Conservation (phyloP, 2,797 vertebrate species). For the Betta splendens region DNA sequence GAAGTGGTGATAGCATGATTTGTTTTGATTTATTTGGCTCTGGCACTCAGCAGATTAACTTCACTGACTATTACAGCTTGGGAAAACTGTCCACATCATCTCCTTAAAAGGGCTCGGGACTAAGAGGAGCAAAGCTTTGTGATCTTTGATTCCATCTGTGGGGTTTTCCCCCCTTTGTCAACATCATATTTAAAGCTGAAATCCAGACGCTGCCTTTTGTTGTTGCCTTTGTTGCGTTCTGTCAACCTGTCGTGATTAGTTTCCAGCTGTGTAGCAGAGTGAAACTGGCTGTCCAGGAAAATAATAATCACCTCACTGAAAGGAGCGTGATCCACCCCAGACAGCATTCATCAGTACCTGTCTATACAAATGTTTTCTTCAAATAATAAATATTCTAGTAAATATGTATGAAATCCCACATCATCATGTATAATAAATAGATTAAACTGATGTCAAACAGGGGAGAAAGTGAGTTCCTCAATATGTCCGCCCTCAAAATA, state of each 20-base stretch:
- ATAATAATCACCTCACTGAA: neutral
- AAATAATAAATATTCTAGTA: no score
- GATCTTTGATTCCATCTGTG: conserved; percentile 66
- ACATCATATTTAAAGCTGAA: conserved; percentile 53
- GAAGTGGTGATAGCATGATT: conserved; percentile 56
- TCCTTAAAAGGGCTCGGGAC: conserved; percentile 70
- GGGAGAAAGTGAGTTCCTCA: conserved; percentile 32
- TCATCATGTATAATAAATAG: conserved; percentile 36
- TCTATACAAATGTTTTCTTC: no score
- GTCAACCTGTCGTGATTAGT: neutral
- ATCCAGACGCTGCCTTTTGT: conserved; percentile 39
- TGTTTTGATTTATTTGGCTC: conserved; percentile 66
- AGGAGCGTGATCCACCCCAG: neutral
- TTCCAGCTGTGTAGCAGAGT: conserved; percentile 7
- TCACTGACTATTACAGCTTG: conserved; percentile 61
- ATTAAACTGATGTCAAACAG: conserved; percentile 37
- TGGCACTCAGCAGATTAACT: conserved; percentile 81
- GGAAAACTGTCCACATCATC: conserved; percentile 69
- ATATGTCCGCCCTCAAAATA: conserved; percentile 65
- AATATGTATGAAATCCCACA: conserved; percentile 13
- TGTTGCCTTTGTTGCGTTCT: neutral
- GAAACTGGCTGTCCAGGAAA: conserved; percentile 7
- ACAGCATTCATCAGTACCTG: neutral
- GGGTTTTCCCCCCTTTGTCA: conserved; percentile 55
- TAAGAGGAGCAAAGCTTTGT: conserved; percentile 65